Evolutionary conservation across 2,797 vertebrate genomes (phyloP).

Genomic region (Crocodylus rhombifer): DNA sequence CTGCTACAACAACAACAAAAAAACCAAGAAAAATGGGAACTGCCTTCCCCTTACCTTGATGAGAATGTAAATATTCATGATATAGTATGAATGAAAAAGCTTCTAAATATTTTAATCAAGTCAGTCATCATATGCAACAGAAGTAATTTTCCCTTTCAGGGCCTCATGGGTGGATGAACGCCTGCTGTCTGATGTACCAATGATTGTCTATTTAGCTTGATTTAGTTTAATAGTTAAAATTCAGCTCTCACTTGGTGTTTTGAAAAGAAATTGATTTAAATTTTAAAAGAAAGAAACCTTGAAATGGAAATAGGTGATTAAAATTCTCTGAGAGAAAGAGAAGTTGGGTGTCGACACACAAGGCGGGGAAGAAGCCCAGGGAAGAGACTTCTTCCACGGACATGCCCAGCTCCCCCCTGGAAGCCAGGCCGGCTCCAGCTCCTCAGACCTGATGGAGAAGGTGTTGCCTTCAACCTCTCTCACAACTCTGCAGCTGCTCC

Average conservation of each 20-base stretch:
- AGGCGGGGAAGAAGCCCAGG: conserved; percentile 48
- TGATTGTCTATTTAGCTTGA: conserved; percentile 69
- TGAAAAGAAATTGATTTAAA: conserved; percentile 63
- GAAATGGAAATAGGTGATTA: conserved; percentile 54
- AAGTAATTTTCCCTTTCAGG: conserved; percentile 67
- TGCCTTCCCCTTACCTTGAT: conserved; percentile 2
- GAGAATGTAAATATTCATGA: conserved; percentile 57
- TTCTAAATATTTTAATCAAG: conserved; percentile 77
- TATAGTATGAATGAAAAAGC: conserved; percentile 36
- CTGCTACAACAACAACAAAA: neutral
- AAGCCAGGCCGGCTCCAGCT: neutral
- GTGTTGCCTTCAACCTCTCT: too few relatives aligned
- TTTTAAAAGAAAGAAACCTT: conserved; percentile 54
- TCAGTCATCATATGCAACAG: conserved; percentile 48
- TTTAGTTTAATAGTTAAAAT: conserved; percentile 73
- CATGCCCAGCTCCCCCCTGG: neutral
- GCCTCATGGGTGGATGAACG: conserved; percentile 53
- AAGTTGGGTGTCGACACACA: conserved; percentile 32
- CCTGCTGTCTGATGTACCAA: conserved; percentile 64
- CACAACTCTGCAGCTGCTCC: too few relatives aligned
- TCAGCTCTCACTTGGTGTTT: conserved; percentile 62
- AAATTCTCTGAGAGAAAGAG: conserved; percentile 4
- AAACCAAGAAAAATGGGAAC: conserved; percentile 15
- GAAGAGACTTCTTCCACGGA: neutral
- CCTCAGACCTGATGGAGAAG: neutral